A percentile compares a stretch with the other conserved stretches of the same genome.
phyloP scores from a whole-genome alignment of 2,113 vertebrate species.

The Pristiophorus japonicus region DNA sequence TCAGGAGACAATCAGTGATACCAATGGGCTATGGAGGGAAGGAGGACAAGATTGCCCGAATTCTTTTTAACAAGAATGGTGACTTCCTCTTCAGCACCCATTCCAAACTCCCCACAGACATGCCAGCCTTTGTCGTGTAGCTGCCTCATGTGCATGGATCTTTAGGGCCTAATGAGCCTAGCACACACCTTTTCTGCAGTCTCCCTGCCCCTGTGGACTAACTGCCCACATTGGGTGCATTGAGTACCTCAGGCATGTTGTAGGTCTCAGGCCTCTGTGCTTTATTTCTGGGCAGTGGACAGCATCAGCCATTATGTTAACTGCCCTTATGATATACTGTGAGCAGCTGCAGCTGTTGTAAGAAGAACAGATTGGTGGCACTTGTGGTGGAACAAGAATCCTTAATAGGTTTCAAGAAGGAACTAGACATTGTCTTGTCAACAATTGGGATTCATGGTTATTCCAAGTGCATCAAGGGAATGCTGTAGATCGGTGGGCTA shows the following conservation, averaged over 20 bases:
- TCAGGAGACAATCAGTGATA: not conserved
- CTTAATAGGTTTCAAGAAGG: not conserved
- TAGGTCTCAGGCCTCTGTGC: not conserved
- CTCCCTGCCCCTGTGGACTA: too few species aligned
- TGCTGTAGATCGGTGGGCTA: not conserved
- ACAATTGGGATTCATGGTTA: not conserved
- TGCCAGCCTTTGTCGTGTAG: not conserved
- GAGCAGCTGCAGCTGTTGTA: not conserved
- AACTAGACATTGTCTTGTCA: not conserved
- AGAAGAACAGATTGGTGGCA: not conserved
- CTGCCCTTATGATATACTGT: not conserved
- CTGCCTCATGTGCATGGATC: not conserved
- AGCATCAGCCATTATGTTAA: not conserved
- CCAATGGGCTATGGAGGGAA: not conserved
- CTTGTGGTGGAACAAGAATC: not conserved
- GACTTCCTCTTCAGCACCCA: not conserved
- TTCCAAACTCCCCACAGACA: not conserved
- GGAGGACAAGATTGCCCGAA: not conserved
- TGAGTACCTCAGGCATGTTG: not conserved
- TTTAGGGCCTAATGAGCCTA: not conserved
- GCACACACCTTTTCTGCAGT: not conserved
- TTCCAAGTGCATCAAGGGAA: too few species aligned
- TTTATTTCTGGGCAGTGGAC: not conserved
- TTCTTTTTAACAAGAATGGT: not conserved
- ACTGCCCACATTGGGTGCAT: too few species aligned